Conservation (phyloP, 2,797 vertebrate species). For the Labeo calbasu region DNA sequence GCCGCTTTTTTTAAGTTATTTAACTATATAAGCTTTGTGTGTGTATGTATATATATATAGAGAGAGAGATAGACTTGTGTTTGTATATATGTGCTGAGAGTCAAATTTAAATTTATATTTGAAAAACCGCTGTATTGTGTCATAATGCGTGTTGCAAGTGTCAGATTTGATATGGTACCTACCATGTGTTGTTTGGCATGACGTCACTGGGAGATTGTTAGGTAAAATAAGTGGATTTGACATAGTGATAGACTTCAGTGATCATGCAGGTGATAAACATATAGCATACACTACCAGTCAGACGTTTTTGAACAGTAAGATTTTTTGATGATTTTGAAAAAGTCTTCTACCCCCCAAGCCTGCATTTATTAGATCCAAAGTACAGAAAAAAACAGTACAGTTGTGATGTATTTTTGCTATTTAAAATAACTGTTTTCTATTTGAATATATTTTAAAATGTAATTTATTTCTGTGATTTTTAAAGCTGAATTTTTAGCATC, state of each 20-base stretch:
- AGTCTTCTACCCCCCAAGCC: too few species aligned
- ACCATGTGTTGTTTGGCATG: neutral
- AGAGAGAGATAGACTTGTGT: neutral
- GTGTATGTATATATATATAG: too few species aligned
- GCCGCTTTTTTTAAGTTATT: neutral
- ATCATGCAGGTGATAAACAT: neutral
- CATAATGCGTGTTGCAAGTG: neutral
- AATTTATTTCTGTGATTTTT: too few species aligned
- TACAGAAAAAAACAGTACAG: too few species aligned
- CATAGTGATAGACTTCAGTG: neutral
- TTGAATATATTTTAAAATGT: too few species aligned
- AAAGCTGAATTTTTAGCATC: too few species aligned
- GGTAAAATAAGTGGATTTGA: neutral
- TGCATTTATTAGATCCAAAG: too few species aligned
- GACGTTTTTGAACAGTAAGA: too few species aligned
- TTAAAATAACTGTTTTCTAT: too few species aligned
- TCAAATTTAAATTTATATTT: neutral
- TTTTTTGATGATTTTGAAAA: too few species aligned
- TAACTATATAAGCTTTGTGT: neutral
- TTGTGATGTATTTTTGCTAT: too few species aligned
- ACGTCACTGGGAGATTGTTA: neutral
- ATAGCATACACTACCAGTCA: neutral
- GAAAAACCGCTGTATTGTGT: neutral
- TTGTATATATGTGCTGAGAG: neutral
- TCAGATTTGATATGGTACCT: neutral